phyloP scores from a whole-genome alignment of 2,888 invertebrate genomes.

The Panorpa germanica region DNA sequence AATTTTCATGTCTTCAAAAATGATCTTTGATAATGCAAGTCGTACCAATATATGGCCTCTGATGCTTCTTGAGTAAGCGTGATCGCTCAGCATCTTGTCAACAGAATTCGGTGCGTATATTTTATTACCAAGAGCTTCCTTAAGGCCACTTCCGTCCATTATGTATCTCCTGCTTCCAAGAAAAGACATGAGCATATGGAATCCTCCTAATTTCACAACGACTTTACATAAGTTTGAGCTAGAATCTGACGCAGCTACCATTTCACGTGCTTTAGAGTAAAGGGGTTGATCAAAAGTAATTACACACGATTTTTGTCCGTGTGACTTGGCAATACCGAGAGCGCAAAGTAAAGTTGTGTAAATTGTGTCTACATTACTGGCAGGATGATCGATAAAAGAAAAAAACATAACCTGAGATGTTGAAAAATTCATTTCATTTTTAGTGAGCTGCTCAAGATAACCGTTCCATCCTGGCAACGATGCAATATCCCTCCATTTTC shows the following conservation, averaged over 20 bases:
- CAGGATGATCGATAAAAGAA: slow-evolving; percentile 8
- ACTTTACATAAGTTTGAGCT: slow-evolving; percentile 12
- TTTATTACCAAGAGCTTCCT: slow-evolving; percentile 13
- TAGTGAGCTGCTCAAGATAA: slow-evolving; percentile 16
- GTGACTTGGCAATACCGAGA: slow-evolving; percentile 11
- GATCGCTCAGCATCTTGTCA: slow-evolving; percentile 17
- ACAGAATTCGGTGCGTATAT: slow-evolving; percentile 15
- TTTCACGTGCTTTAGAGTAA: too few species aligned
- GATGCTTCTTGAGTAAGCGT: slow-evolving; percentile 17
- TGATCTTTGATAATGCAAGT: slow-evolving; percentile 14
- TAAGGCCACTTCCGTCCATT: slow-evolving; percentile 14
- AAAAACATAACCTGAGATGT: slow-evolving; percentile 11
- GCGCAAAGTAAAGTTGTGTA: slow-evolving; percentile 11
- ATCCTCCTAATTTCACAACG: slow-evolving; percentile 18
- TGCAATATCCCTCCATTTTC: slow-evolving; percentile 15
- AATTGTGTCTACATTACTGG: slow-evolving; percentile 10
- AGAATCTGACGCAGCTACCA: slow-evolving; percentile 10
- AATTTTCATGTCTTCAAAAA: slow-evolving; percentile 16
- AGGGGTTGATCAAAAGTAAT: slow-evolving; percentile 12
- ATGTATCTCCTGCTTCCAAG: slow-evolving; percentile 15
- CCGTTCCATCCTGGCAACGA: slow-evolving; percentile 18
- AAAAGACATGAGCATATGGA: slow-evolving; percentile 17
- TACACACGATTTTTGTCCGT: slow-evolving; percentile 12
- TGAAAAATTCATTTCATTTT: slow-evolving; percentile 11
- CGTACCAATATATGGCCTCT: slow-evolving; percentile 17